phyloP scores from a whole-genome alignment of 2,888 invertebrate genomes.

The Clanis bilineata region DNA sequence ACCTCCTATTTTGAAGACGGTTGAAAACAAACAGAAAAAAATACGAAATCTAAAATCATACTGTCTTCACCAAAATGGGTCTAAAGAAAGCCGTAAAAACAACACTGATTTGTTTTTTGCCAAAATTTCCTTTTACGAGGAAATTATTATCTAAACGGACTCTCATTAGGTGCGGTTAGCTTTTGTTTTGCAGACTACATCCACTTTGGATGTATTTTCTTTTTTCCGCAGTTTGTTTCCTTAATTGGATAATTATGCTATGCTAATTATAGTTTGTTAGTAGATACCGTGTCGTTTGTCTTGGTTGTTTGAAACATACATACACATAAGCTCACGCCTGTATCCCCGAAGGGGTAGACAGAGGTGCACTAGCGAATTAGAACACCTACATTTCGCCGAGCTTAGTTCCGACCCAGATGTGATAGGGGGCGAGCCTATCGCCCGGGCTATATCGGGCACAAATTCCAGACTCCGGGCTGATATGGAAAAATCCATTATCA shows the following conservation, averaged over 20 bases:
- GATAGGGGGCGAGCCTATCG: too few species aligned
- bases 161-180: conserved; percentile 59
- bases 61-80: background rate
- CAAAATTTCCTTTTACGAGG: conserved; percentile 46
- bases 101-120: conserved; percentile 19
- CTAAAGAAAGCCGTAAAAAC: background rate
- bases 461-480: too few species aligned
- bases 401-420: too few species aligned
- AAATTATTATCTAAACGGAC: conserved; percentile 61
- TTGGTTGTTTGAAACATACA: too few species aligned
- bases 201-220: conserved; percentile 41
- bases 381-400: too few species aligned
- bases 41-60: background rate
- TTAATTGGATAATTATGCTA: conserved; percentile 60
- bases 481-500: too few species aligned
- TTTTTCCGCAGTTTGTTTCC: conserved; percentile 42
- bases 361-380: too few species aligned
- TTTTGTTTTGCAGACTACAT: conserved; percentile 51
- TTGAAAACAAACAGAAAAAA: background rate
- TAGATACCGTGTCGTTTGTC: background rate
- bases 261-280: conserved; percentile 48
- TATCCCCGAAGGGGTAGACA: too few species aligned
- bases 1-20: too few species aligned
- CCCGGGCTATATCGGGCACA: too few species aligned
- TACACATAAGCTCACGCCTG: too few species aligned